Conservation (phyloP, 2,888 invertebrate species). For the Drosophila parthenogenetica region DNA sequence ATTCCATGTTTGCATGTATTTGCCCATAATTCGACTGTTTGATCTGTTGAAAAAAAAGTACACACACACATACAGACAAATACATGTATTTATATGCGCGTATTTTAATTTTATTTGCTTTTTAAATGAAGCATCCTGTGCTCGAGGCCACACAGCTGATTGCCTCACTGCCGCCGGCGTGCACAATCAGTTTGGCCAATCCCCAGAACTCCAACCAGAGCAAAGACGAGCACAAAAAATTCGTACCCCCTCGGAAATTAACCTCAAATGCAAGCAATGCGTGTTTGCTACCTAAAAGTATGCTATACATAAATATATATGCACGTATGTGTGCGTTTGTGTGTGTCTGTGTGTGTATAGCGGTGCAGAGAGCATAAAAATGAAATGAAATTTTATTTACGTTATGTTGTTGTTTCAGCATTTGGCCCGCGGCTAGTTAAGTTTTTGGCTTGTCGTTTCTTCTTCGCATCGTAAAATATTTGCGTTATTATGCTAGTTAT, state of each 20-base stretch:
- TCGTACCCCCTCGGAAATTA: slow-evolving; percentile 56
- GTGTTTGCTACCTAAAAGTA: slow-evolving; percentile 57
- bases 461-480: slow-evolving; percentile 75
- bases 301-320: slow-evolving; percentile 20
- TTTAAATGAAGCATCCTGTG: slow-evolving; percentile 75
- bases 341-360: background rate
- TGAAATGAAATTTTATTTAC: slow-evolving; percentile 74
- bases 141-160: slow-evolving; percentile 69
- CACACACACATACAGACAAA: background rate
- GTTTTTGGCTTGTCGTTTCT: slow-evolving; percentile 75
- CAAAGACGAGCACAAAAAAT: background rate
- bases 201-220: background rate
- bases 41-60: slow-evolving; percentile 53
- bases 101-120: slow-evolving; percentile 79
- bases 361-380: slow-evolving; percentile 40
- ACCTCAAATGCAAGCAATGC: slow-evolving; percentile 78
- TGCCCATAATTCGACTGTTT: slow-evolving; percentile 62
- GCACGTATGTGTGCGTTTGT: background rate
- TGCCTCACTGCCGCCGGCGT: slow-evolving; percentile 64
- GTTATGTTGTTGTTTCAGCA: slow-evolving; percentile 61
- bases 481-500: slow-evolving; percentile 81
- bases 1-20: slow-evolving; percentile 35
- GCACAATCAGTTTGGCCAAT: slow-evolving; percentile 70
- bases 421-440: slow-evolving; percentile 75
- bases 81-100: slow-evolving; percentile 61